Percentiles rank a stretch among this genome's conserved stretches.
Evolutionary conservation across 2,797 vertebrate genomes (phyloP).

Genomic region (Hylomyscus alleni): DNA sequence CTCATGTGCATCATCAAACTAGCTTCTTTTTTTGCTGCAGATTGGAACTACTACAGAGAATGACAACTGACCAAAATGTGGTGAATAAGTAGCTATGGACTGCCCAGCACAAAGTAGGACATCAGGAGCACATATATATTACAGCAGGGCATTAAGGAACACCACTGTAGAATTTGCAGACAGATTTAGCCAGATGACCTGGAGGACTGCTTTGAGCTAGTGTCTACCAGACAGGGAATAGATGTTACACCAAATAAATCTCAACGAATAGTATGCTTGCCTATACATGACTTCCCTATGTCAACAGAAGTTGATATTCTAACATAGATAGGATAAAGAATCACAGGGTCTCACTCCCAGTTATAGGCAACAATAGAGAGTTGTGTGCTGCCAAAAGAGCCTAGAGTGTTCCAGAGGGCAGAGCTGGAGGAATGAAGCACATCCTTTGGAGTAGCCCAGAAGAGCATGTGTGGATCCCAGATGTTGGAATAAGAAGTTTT

Average conservation of each 20-base stretch:
- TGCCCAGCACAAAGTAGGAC: not conserved
- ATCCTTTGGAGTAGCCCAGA: too few species aligned
- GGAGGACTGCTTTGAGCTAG: not conserved
- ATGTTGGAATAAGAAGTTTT: too few species aligned
- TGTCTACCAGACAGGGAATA: too few species aligned
- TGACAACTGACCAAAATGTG: not conserved
- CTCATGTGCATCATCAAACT: not conserved
- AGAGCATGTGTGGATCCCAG: too few species aligned
- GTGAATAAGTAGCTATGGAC: not conserved
- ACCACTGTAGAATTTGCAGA: not conserved
- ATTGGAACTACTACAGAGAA: not conserved
- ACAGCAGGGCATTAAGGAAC: too few species aligned
- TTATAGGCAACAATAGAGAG: too few species aligned
- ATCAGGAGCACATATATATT: not conserved
- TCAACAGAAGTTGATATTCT: not conserved
- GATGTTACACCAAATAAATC: not conserved
- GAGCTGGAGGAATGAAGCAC: too few species aligned
- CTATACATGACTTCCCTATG: not conserved
- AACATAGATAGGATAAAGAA: not conserved
- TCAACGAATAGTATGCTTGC: not conserved
- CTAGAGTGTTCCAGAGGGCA: too few species aligned
- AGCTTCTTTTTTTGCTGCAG: not conserved
- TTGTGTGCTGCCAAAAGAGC: too few species aligned
- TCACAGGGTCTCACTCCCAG: not conserved
- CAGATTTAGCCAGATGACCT: not conserved